Conservation (phyloP, 2,888 invertebrate genomes). For the Sinelater perroti region DNA sequence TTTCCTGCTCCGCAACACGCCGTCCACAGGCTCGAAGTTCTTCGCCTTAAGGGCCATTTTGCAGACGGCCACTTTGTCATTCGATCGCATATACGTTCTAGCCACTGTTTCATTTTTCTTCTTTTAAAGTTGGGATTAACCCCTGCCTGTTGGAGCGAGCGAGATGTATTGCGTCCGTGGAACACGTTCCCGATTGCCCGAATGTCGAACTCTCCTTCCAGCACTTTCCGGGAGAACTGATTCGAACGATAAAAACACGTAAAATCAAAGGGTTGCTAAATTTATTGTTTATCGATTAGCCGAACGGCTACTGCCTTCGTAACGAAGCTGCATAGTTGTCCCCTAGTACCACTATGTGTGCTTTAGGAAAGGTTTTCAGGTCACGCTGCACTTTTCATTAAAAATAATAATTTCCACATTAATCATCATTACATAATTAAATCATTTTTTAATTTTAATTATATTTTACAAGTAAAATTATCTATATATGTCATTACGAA, state of each 20-base stretch:
- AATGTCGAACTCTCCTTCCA: slow-evolving; percentile 31
- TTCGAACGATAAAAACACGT: slow-evolving; percentile 32
- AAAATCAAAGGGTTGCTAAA: slow-evolving; percentile 37
- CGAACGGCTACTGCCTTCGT: neutral
- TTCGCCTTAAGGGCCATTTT: slow-evolving; percentile 38
- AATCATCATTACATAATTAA: too few species aligned
- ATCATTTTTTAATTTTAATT: too few species aligned
- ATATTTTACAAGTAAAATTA: too few species aligned
- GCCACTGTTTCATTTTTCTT: slow-evolving; percentile 37
- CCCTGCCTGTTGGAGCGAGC: slow-evolving; percentile 36
- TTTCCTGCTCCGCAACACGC: slow-evolving; percentile 40
- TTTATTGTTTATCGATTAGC: slow-evolving; percentile 37
- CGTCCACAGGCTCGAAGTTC: slow-evolving; percentile 30
- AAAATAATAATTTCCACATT: too few species aligned
- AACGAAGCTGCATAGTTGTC: neutral
- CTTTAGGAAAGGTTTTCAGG: too few species aligned
- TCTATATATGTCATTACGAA: too few species aligned
- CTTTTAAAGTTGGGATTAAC: slow-evolving; percentile 36
- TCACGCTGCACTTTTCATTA: too few species aligned
- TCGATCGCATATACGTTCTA: slow-evolving; percentile 34
- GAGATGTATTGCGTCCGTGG: slow-evolving; percentile 31
- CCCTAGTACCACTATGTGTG: neutral
- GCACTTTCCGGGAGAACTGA: slow-evolving; percentile 29
- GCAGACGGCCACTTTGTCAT: slow-evolving; percentile 36
- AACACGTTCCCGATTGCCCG: slow-evolving; percentile 22